phyloP scores from a whole-genome alignment of 2,888 invertebrate species.

The Cerastoderma edule region DNA sequence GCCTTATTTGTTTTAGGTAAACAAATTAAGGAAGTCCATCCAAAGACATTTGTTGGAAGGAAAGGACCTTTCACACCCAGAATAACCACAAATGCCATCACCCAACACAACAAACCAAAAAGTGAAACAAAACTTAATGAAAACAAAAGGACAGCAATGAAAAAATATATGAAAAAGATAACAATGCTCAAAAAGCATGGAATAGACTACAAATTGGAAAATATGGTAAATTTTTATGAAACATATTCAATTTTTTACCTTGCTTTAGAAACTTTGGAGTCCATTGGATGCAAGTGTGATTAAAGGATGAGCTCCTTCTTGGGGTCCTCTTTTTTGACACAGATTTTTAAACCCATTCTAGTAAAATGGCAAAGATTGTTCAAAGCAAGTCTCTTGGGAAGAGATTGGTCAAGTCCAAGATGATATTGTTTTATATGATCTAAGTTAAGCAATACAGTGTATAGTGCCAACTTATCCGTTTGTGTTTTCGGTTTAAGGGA shows the following conservation, averaged over 20 bases:
- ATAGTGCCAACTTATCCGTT: no score
- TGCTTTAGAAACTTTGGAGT: neutral
- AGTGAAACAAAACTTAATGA: slow-evolving; percentile 34
- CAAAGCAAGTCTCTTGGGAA: neutral
- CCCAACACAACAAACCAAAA: slow-evolving; percentile 64
- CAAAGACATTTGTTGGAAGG: slow-evolving; percentile 68
- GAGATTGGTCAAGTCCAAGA: neutral
- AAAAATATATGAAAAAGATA: slow-evolving; percentile 44
- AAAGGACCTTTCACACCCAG: slow-evolving; percentile 42
- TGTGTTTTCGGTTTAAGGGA: no score
- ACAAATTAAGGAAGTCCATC: slow-evolving; percentile 71
- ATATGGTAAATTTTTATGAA: slow-evolving; percentile 44
- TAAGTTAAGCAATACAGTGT: no score
- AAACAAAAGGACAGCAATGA: slow-evolving; percentile 42
- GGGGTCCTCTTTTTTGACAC: neutral
- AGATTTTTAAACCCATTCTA: neutral
- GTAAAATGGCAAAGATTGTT: neutral
- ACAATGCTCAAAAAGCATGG: slow-evolving; percentile 43
- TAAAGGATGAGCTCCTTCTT: no score
- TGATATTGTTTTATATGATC: no score
- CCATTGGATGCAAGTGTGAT: no score
- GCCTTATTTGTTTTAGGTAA: slow-evolving; percentile 66
- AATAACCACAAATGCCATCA: slow-evolving; percentile 43
- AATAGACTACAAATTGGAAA: slow-evolving; percentile 53
- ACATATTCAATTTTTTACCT: neutral